Base-by-base conservation (phyloP, 2,888 invertebrate species). In the Gymnosoma rotundatum region DNA sequence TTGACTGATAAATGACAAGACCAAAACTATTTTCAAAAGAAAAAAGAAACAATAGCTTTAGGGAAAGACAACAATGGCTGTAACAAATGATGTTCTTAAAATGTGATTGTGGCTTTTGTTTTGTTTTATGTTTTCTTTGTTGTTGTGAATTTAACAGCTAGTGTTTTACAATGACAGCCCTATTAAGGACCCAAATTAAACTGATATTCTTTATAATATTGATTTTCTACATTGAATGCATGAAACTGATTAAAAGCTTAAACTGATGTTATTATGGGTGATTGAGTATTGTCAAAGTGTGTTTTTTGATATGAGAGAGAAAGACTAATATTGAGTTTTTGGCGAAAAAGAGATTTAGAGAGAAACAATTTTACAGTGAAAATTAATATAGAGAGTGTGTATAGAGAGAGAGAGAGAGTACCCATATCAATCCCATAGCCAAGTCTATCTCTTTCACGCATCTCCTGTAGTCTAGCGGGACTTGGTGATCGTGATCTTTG, bases 401-500 rank as follows among this genome's bases (percentile, higher is more conserved):
- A 69, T 78, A 81, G 83, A 86, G 88, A 89, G 92, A 67, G 80
- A 69, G 74, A 81, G 83, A 86, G 88, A 89, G 92, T 92, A 92
- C 92, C 92, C 92, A 92, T 92, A 92, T 92, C 91, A 91, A 91
- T 92, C 90, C 91, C 92, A 91, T 91, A 92, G 90, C 91, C 91
- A 91, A 93, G 92, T 92, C 93, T 92, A 91, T 93, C 92, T 90
- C 93, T 91, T 91, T 93, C 93, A 90, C 93, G 93, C 92, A 93
- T 92, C 92, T 93, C 93, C 91, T 93, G 92, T 89, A 92, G 92
- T 92, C 92, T 91, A 90, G 92, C 92, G 91, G 92, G 92, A 91
- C 93, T 93, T 88, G 93, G 93, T 88, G 93, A 93, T 89, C 93
- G 93, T 90, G 93, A 93, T 90, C 93, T 92, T 91, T 93, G 93